Evolutionary conservation across 1,140 invertebrate species (phyloP).

Genomic region (Drosophila kikkawai): DNA sequence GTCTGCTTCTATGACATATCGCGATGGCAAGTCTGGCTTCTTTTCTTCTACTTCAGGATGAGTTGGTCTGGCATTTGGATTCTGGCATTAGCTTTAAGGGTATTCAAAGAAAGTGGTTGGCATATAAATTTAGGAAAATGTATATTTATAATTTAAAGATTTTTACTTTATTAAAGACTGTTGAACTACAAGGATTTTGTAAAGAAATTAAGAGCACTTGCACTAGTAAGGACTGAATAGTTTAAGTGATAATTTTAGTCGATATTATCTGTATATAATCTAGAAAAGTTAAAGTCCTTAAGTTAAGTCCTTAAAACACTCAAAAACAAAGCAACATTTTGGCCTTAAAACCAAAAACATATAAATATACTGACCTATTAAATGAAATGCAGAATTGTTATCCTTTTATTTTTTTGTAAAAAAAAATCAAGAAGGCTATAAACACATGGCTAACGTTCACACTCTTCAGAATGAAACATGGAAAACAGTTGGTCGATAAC

Average conservation of each 20-base stretch:
- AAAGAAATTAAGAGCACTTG: no score
- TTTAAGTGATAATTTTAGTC: no score
- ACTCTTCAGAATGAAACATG: conserved; percentile 16
- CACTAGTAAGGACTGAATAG: no score
- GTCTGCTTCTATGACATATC: conserved; percentile 69
- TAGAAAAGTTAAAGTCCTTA: no score
- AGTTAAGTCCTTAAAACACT: no score
- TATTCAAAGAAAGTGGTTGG: not conserved
- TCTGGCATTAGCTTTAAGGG: not conserved
- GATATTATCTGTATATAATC: no score
- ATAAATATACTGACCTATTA: conserved; percentile 9
- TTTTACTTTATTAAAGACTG: no score
- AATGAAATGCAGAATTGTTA: not conserved
- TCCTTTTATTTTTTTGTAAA: not conserved
- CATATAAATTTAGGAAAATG: no score
- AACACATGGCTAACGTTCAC: conserved; percentile 2
- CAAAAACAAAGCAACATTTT: no score
- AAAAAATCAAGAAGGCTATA: not conserved
- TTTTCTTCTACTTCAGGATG: conserved; percentile 50
- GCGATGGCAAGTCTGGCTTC: conserved; percentile 52
- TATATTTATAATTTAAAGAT: not conserved
- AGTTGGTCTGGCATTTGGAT: conserved; percentile 21
- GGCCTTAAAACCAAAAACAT: not conserved
- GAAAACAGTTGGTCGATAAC: conserved; percentile 32
- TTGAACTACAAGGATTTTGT: no score